phyloP scores from a whole-genome alignment of 2,797 vertebrate species.

The Ciconia nigra region DNA sequence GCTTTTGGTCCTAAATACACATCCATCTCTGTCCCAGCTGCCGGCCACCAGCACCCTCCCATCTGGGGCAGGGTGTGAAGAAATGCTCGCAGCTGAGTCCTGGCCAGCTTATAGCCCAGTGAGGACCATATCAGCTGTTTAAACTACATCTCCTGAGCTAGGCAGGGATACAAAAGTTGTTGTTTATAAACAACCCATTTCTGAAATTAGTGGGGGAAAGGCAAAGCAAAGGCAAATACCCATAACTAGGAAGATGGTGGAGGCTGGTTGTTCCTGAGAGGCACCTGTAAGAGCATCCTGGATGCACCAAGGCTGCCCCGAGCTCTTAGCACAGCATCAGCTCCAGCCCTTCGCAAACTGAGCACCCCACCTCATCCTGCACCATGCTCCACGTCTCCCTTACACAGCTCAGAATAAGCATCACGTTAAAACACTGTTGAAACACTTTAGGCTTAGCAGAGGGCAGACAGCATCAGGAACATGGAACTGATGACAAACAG shows the following conservation, averaged over 20 bases:
- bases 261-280: fast-evolving
- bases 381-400: fast-evolving
- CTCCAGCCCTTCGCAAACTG: background rate
- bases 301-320: background rate
- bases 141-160: background rate
- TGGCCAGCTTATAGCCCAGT: background rate
- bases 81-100: background rate
- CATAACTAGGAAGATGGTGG: background rate
- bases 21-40: background rate
- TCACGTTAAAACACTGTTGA: fast-evolving
- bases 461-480: background rate
- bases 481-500: background rate
- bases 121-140: fast-evolving
- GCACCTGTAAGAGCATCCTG: background rate
- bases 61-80: background rate
- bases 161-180: background rate
- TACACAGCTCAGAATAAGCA: background rate
- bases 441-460: background rate
- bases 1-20: background rate
- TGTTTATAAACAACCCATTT: background rate
- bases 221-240: background rate
- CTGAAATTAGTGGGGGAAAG: background rate
- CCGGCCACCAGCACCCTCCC: background rate
- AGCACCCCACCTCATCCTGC: background rate
- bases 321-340: background rate